Base-by-base conservation (phyloP, 1,140 invertebrate genomes). In the Bombus waltoni region DNA sequence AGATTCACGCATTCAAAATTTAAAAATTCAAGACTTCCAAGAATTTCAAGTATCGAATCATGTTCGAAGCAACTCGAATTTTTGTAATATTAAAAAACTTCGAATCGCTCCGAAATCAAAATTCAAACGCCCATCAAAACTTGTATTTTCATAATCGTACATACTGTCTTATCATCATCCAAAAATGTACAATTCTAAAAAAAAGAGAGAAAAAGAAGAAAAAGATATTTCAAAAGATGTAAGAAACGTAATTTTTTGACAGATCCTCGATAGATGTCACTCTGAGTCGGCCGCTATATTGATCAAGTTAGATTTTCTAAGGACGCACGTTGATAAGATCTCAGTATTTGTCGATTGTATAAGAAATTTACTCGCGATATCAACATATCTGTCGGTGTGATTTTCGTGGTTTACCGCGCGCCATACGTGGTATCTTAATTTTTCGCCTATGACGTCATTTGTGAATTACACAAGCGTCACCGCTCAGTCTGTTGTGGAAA, bases 381-480 rank as follows among this genome's bases (percentile, higher is more conserved):
- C 73, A 88, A 78, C 59, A 87, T 83, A 78, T 77, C 66, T 18
- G 40, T 81, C 38, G 68, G 18, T 44, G 68, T 53, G 70, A 72
- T 88, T 70, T 40, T 77, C 22, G 59, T n/a, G 40, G 42, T 59
- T 59, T 44, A 40, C n/a, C 53, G 70, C 70, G 15, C 78, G 65
- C 73, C 83, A 28, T 44, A 66, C 47, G 57, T 70, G 65, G 66
- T 65, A 68, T 68, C 76, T 77, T 85, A 88, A 91, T 91, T 78
- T 77, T 88, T 90, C 77, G 82, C 32, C 62, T 84, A 91, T 91
- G 90, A 91, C 90, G 90, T 91, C 90, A 91, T 82, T 91, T 84
- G 79, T 82, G 88, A 90, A 91, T 91, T 91, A 91, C 90, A 91
- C 90, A 91, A 91, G 90, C 90, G 90, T 91, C 90, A 91, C 86